A percentile compares a stretch with the other conserved stretches of the same genome.
Evolutionary conservation across 2,888 invertebrate species (phyloP).

Genomic region (Drosophila pseudotakahashii): DNA sequence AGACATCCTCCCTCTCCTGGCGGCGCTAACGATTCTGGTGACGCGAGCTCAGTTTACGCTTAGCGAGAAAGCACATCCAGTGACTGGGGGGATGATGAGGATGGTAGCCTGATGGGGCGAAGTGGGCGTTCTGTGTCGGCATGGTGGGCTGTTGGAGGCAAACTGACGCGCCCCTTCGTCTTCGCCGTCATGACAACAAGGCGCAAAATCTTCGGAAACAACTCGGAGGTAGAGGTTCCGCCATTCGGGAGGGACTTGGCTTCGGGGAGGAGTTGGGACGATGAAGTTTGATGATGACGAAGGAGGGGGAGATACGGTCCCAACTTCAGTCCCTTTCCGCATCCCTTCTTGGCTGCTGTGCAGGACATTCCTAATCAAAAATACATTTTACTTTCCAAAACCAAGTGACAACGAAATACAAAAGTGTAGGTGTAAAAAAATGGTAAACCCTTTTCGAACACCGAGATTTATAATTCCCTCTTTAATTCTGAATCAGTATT

Average conservation of each 20-base stretch:
- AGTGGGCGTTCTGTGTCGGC: neutral
- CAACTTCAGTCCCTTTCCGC: neutral
- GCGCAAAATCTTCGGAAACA: slow-evolving; percentile 57
- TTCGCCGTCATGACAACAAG: slow-evolving; percentile 70
- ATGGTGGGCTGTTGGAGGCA: slow-evolving; percentile 1
- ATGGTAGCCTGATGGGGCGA: slow-evolving; percentile 1
- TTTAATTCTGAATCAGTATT: neutral
- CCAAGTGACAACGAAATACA: slow-evolving; percentile 3
- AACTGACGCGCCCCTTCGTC: slow-evolving; percentile 15
- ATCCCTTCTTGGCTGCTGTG: neutral
- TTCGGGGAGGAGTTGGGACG: slow-evolving; percentile 4
- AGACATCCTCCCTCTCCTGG: slow-evolving; percentile 73
- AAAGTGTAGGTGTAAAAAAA: slow-evolving; percentile 7
- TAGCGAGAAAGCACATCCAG: slow-evolving; percentile 54
- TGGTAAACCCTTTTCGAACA: slow-evolving; percentile 25
- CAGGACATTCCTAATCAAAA: slow-evolving; percentile 73
- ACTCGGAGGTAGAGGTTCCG: slow-evolving; percentile 27
- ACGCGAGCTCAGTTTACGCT: slow-evolving; percentile 72
- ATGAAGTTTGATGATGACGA: slow-evolving; percentile 56
- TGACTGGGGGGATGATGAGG: slow-evolving; percentile 25
- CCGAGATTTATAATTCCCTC: neutral
- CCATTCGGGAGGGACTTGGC: slow-evolving; percentile 1
- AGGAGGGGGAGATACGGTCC: slow-evolving; percentile 3
- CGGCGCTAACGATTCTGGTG: slow-evolving; percentile 58
- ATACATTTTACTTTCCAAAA: slow-evolving; percentile 64